Conservation (phyloP, 2,797 vertebrate species). For the Telmatherina bonti region DNA sequence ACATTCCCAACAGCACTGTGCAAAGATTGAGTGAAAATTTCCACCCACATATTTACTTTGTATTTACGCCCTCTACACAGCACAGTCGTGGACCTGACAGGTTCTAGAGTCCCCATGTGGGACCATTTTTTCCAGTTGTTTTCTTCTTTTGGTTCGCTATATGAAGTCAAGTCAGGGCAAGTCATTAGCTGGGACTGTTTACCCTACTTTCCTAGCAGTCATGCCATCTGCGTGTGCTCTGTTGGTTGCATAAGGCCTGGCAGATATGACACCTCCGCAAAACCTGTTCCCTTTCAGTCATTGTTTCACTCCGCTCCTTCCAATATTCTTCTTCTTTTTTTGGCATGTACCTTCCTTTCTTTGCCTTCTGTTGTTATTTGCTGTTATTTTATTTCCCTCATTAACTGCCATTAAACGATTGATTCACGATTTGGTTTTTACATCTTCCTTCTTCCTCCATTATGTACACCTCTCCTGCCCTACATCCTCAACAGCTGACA, state of each 20-base stretch:
- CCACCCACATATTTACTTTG: conserved; percentile 40
- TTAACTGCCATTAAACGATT: conserved; percentile 9
- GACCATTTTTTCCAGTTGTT: conserved; percentile 39
- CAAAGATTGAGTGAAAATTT: conserved; percentile 30
- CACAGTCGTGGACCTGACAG: conserved; percentile 40
- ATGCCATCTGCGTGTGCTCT: conserved; percentile 70
- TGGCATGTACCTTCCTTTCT: conserved; percentile 1
- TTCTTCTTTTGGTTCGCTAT: conserved; percentile 46
- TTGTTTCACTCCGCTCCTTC: conserved; percentile 54
- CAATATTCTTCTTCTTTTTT: conserved; percentile 25
- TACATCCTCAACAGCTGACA: conserved; percentile 72
- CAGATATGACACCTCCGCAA: conserved; percentile 75
- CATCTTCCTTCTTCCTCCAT: not conserved
- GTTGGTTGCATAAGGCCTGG: conserved; percentile 70
- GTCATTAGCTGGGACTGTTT: conserved; percentile 63
- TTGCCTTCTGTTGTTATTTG: conserved; percentile 12
- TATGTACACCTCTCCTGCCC: conserved; percentile 25
- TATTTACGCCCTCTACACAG: conserved; percentile 32
- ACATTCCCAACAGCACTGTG: conserved; percentile 2
- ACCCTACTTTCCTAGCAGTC: conserved; percentile 63
- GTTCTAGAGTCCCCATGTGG: conserved; percentile 31
- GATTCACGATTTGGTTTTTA: conserved; percentile 3
- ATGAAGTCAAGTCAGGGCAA: conserved; percentile 54
- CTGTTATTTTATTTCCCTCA: not conserved
- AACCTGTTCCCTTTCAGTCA: conserved; percentile 67